These are phyloP conservation scores for Trachelipus rathkii DNA, from an alignment of 1,140 invertebrate genomes.

Conservation along the genomic window DNA sequence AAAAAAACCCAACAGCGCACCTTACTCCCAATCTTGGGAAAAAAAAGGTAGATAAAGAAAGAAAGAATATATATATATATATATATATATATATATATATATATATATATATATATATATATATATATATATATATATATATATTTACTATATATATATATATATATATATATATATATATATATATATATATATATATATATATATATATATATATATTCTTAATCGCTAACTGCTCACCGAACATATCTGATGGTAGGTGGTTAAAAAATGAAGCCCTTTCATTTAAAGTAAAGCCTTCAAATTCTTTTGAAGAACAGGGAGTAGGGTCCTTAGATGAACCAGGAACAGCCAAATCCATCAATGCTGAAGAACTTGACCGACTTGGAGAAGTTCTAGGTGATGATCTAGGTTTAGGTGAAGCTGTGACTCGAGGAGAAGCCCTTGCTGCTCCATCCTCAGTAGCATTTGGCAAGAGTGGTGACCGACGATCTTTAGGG, in stretches of 20 bases:
- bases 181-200: conserved; percentile 28
- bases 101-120: conserved; percentile 27
- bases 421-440: conserved; percentile 24
- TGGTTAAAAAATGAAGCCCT: conserved; percentile 60
- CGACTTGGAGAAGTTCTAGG: not conserved
- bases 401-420: not conserved
- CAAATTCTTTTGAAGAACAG: conserved; percentile 26
- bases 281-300: conserved; percentile 52
- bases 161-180: not conserved
- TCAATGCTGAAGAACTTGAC: not conserved
- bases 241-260: conserved; percentile 47
- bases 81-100: no score
- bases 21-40: no score
- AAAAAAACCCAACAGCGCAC: no score
- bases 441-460: conserved; percentile 23
- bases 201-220: conserved; percentile 21
- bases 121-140: conserved; percentile 21
- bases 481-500: conserved; percentile 34
- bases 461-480: conserved; percentile 29
- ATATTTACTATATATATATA: not conserved
- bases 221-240: conserved; percentile 18
- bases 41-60: no score
- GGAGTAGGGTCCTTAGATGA: conserved; percentile 42
- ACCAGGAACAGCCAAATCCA: conserved; percentile 38
- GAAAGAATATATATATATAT: no score